Conservation (phyloP, 1,140 invertebrate species). For the Trypoxylus dichotomus region DNA sequence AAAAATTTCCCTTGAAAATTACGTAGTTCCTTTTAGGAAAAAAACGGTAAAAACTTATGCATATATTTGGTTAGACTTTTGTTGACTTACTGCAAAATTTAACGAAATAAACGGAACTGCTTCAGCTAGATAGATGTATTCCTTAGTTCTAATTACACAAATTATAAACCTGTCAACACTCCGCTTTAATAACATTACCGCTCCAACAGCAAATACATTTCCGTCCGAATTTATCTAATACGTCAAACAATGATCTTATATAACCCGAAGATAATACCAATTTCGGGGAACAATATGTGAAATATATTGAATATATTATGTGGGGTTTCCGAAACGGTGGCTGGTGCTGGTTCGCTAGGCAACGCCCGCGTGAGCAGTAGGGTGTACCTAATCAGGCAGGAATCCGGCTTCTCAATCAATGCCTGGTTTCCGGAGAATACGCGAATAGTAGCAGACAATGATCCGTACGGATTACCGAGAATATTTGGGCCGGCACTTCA, state of each 20-base stretch:
- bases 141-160: too few relatives aligned
- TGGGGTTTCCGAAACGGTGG: not conserved
- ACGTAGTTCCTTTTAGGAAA: too few relatives aligned
- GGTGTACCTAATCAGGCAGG: conserved; percentile 18
- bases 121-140: too few relatives aligned
- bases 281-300: conserved; percentile 16
- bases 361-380: conserved; percentile 2
- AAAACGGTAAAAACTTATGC: too few relatives aligned
- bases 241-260: conserved; percentile 13
- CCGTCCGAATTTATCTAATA: not conserved
- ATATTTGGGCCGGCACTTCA: not conserved
- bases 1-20: too few relatives aligned
- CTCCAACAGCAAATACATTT: not conserved
- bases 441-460: not conserved
- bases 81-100: too few relatives aligned
- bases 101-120: too few relatives aligned
- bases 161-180: too few relatives aligned
- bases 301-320: conserved; percentile 19
- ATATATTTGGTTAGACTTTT: too few relatives aligned
- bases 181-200: too few relatives aligned
- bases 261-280: conserved; percentile 10
- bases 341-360: not conserved
- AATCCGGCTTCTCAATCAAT: conserved; percentile 18
- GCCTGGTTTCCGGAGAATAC: conserved; percentile 15
- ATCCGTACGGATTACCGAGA: not conserved